Conservation (phyloP, 2,797 vertebrate species). For the Halcyon badia region DNA sequence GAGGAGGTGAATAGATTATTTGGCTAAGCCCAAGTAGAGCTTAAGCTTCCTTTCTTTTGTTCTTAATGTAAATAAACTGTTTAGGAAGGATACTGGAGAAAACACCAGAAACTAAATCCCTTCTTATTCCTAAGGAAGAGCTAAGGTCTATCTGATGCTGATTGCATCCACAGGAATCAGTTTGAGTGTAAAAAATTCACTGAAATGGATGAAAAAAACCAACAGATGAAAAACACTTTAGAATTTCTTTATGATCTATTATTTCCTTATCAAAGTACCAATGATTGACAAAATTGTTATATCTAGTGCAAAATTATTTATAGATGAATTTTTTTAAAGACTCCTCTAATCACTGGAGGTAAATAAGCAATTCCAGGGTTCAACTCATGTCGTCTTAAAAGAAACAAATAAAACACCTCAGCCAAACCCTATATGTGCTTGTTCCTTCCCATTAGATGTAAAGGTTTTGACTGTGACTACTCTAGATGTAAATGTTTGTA, state of each 20-base stretch:
- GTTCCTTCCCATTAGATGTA: background rate
- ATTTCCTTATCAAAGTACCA: background rate
- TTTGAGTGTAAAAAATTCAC: background rate
- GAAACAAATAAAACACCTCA: background rate
- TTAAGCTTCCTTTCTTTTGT: background rate
- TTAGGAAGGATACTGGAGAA: background rate
- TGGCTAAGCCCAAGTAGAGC: background rate
- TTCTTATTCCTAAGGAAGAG: background rate
- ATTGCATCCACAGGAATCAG: background rate
- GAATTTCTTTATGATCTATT: background rate
- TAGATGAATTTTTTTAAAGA: background rate
- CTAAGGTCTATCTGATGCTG: background rate
- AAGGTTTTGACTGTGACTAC: background rate
- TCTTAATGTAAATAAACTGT: background rate
- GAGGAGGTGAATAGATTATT: background rate
- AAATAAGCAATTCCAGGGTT: background rate
- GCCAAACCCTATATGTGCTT: background rate
- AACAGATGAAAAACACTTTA: background rate
- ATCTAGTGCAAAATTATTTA: background rate
- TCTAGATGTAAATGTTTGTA: background rate
- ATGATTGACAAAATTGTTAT: background rate
- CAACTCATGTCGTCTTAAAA: background rate
- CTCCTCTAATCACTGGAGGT: background rate
- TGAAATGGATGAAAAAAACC: background rate
- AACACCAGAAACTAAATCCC: background rate